phyloP scores from a whole-genome alignment of 2,888 invertebrate genomes.

The Pocota personata region DNA sequence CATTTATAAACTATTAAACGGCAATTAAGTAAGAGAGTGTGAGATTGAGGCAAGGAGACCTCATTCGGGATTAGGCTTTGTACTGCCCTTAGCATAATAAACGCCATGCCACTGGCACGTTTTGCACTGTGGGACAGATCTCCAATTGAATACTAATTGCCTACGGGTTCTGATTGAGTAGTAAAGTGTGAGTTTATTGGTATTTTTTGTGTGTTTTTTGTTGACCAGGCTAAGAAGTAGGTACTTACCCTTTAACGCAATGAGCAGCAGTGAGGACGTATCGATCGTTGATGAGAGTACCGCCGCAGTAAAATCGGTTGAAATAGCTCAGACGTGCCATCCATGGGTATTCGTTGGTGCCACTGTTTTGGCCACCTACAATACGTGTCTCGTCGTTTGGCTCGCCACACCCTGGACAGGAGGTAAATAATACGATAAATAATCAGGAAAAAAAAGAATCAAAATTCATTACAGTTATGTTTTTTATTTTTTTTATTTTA shows the following conservation, averaged over 20 bases:
- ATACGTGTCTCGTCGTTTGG: conserved; percentile 92
- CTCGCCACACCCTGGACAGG: conserved; percentile 90
- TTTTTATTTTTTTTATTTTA: conserved; percentile 20
- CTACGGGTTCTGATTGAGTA: not conserved
- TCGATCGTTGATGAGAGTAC: conserved; percentile 93
- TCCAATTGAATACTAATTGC: conserved; percentile 49
- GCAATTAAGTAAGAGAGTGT: conserved; percentile 37
- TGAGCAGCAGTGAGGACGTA: conserved; percentile 95
- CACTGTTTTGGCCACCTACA: conserved; percentile 91
- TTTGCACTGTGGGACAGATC: conserved; percentile 29
- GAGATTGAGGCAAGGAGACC: not conserved
- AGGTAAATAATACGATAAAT: conserved; percentile 33
- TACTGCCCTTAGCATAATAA: not conserved
- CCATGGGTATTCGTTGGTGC: conserved; percentile 93
- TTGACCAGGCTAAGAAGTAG: conserved; percentile 6
- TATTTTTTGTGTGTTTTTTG: not conserved
- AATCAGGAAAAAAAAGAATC: conserved; percentile 9
- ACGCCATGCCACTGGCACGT: conserved; percentile 16
- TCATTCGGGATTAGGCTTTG: not conserved
- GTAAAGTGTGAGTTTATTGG: conserved; percentile 11
- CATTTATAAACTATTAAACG: conserved; percentile 35
- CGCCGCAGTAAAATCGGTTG: conserved; percentile 95
- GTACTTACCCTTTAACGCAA: conserved; percentile 92
- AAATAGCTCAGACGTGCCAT: conserved; percentile 93
- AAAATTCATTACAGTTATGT: conserved; percentile 55